Evolutionary conservation across 2,113 vertebrate genomes (phyloP), one percentile per base, ranked within the genome.

Genomic region (Agapornis roseicollis): DNA sequence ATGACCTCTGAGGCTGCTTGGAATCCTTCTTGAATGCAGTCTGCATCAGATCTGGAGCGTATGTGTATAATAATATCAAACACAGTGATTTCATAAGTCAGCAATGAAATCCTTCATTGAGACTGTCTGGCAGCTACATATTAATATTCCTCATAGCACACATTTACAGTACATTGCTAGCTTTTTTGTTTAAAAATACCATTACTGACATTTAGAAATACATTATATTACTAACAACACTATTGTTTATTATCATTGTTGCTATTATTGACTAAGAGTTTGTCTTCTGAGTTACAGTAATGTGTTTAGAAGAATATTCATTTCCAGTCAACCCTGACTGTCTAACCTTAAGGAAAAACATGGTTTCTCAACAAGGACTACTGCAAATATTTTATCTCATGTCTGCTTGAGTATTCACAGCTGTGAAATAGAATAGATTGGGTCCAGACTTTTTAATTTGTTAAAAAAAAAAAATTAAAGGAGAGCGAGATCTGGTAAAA

Each of bases 101-200:
- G 11, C 65, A 52, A 70, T 78, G 50, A 92, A 91, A 91, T 94
- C 11, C 72, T 84, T 88, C 73, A 52, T 56, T 86, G 65, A 52
- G 18, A n/a, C 64, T 90, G 11, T 80, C 76, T 96, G 82, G 80
- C 91, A 93, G 55, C 50, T 95, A 41, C 11, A 46, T 60, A 52
- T 6, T 61, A 39, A 55, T 35, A 14, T 71, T 91, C 22, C 55
- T 84, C 47, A 69, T 66, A 91, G 60, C 60, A 84, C 64, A 78
- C 11, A 71, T 92, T 88, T 81, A 86, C 47, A 94, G 16, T 68
- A 89, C 27, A 44, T 46, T 78, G 56, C 14, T 94, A 49, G 39
- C 39, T 33, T 89, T 90, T 95, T 92, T 93, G 68, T 93, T 93
- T 95, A 86, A 93, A 95, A 95, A 96, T 95, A 39, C 65, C 80